Base-by-base conservation (phyloP, 2,797 vertebrate genomes). In the Psittacula derbiana region DNA sequence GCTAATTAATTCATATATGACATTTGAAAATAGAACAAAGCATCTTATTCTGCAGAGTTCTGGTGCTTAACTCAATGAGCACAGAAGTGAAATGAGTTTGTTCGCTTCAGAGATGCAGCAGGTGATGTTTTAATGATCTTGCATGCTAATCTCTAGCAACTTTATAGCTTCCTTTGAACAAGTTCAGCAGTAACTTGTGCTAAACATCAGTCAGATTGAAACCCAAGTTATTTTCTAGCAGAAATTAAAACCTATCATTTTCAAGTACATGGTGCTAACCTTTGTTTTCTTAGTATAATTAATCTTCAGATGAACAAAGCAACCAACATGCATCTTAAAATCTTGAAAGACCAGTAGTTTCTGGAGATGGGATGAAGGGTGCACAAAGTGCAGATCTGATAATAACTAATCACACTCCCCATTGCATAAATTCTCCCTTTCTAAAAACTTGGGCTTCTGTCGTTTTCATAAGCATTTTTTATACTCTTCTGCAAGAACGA, bases 151-250 rank as follows among this genome's bases (percentile, higher is more conserved):
- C 49, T 81, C 31, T 67, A 27, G n/a, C 40, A 96, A 80, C 44
- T 83, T 70, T 62, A 33, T 49, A 60, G 50, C 73, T 90, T 86
- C 44, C 33, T 47, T 33, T 81, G 50, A 62, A 50, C 31, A 52
- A 72, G 31, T 71, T 46, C 70, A 90, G 69, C 66, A 66, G 62
- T 57, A 81, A 70, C 66, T 28, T 72, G 44, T 86, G 40, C 38
- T 67, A 65, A 86, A 24, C 40, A 61, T 87, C 67, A 57, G 28
- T 80, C 66, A 86, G 60, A 69, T 84, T 84, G 50, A 94, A 93
- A 78, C 10, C 47, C 44, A 65, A 53, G 7, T 87, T 80, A 74
- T 78, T 82, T 87, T 38, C 57, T 64, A 50, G 57, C 20, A 80
- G 78, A 75, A 86, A 57, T 49, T 41, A 60, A 78, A 78, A 50